Base-by-base conservation (phyloP, 1,140 invertebrate genomes). In the Rhagoletis pomonella region DNA sequence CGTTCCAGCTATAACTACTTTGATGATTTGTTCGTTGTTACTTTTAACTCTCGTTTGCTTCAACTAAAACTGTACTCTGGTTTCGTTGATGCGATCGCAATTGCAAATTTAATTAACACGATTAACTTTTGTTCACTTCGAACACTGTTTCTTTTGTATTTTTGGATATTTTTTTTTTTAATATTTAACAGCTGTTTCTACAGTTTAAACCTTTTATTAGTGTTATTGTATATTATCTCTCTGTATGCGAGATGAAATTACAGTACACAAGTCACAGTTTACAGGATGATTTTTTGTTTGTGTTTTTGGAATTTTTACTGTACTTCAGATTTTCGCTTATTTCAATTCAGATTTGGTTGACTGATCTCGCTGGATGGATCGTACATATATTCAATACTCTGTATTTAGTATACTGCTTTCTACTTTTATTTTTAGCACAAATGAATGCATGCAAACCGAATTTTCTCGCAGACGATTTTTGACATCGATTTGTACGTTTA, bases 361-460 rank as follows among this genome's bases (percentile, higher is more conserved):
- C 55, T 81, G 50, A 5, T 81, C 47, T 42, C 47, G 12, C 9
- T 55, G 50, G 47, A 29, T 29, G 29, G 29, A 29, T 81, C 55
- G n/a, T 55, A 67, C 29, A 19, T 67, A 29, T n/a, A 19, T 9
- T 55, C 0, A 29, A 29, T 29, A 29, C 29, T 29, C 17, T 81
- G 19, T 81, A 55, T n/a, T 17, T 55, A 81, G 7, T 17, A 17
- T 62, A 62, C 4, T 62, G n/a, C n/a, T 62, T 62, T 14, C 60
- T 62, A 4, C 60, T n/a, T 19, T 81, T 81, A 81, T 81, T 81
- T 81, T 81, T 81, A 81, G 73, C 73, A 81, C 73, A 55, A 12
- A 55, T 81, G 47, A 47, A 81, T 17, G 55, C 50, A 81, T 67
- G 73, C 17, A 81, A 81, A 47, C 12, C 47, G 47, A 81, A 73